Conservation (phyloP, 2,888 invertebrate species). For the Tetranychus truncatus region DNA sequence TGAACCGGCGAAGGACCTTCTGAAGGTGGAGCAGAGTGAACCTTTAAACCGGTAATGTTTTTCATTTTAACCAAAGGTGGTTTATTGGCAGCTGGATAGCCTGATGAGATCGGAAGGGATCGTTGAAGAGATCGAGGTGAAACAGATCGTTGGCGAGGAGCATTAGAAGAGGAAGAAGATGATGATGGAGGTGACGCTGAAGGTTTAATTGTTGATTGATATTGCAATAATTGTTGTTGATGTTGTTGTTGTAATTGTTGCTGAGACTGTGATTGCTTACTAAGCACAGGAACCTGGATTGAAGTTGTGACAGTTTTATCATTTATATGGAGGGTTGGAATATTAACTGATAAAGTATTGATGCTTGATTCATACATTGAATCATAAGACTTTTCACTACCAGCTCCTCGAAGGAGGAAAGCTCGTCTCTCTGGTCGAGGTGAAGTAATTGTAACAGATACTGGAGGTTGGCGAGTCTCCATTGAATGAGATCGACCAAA, state of each 20-base stretch:
- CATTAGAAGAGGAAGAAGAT: slow-evolving; percentile 10
- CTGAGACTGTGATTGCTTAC: neutral
- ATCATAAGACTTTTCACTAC: neutral
- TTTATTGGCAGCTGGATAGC: slow-evolving; percentile 32
- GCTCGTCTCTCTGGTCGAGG: slow-evolving; percentile 30
- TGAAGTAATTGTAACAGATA: slow-evolving; percentile 29
- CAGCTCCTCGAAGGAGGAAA: slow-evolving; percentile 23
- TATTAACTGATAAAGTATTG: slow-evolving; percentile 46
- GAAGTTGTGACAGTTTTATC: neutral
- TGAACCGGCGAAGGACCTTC: slow-evolving; percentile 7
- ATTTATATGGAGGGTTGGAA: slow-evolving; percentile 37
- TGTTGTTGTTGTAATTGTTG: neutral
- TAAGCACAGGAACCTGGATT: slow-evolving; percentile 11
- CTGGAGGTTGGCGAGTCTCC: slow-evolving; percentile 30
- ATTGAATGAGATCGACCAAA: slow-evolving; percentile 21
- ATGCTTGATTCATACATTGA: slow-evolving; percentile 32
- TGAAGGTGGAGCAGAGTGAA: slow-evolving; percentile 17
- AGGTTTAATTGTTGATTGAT: slow-evolving; percentile 11
- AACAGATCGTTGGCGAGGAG: slow-evolving; percentile 13
- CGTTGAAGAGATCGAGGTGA: slow-evolving; percentile 17
- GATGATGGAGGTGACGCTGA: slow-evolving; percentile 16
- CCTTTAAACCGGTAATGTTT: slow-evolving; percentile 25
- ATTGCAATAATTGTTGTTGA: neutral
- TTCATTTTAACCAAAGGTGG: slow-evolving; percentile 63
- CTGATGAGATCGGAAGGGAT: slow-evolving; percentile 3